Percentiles rank a stretch among this genome's conserved stretches.
Evolutionary conservation across 2,113 vertebrate genomes (phyloP).

Genomic region (Cyanoderma ruficeps): DNA sequence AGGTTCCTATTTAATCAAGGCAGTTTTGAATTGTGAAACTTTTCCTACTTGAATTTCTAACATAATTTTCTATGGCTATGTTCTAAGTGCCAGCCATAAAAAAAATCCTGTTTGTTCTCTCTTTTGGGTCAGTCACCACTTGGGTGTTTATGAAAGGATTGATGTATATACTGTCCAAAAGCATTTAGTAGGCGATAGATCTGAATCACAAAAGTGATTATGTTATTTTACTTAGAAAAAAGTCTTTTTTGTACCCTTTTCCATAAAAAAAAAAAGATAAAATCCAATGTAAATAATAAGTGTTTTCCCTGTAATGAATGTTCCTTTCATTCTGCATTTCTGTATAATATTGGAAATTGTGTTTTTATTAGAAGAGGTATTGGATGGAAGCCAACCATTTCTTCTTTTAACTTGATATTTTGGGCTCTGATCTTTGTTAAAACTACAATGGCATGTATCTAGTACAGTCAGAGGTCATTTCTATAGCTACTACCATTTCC

Average conservation of each 20-base stretch:
- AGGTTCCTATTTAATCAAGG: slow-evolving; percentile 26
- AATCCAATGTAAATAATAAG: slow-evolving; percentile 77
- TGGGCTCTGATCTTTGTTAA: slow-evolving; percentile 84
- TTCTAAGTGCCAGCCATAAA: slow-evolving; percentile 22
- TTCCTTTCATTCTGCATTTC: slow-evolving; percentile 75
- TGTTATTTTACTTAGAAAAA: slow-evolving; percentile 70
- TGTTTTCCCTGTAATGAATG: slow-evolving; percentile 78
- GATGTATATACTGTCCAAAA: slow-evolving; percentile 33
- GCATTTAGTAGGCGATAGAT: slow-evolving; percentile 54
- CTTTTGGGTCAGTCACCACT: slow-evolving; percentile 10
- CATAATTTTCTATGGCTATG: slow-evolving; percentile 24
- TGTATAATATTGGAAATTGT: slow-evolving; percentile 77
- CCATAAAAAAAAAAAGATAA: slow-evolving; percentile 71
- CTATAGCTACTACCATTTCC: slow-evolving; percentile 79
- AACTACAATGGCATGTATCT: slow-evolving; percentile 90
- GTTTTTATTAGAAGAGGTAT: slow-evolving; percentile 91
- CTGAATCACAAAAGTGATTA: slow-evolving; percentile 59
- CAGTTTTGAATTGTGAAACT: slow-evolving; percentile 4
- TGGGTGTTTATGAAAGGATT: slow-evolving; percentile 5
- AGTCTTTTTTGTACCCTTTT: slow-evolving; percentile 71
- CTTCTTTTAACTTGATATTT: slow-evolving; percentile 92
- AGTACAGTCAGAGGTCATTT: slow-evolving; percentile 83
- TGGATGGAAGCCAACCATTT: slow-evolving; percentile 90
- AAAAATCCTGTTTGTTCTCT: slow-evolving; percentile 34
- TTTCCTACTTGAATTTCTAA: slow-evolving; percentile 28